phyloP scores from a whole-genome alignment of 2,113 vertebrate species.

The Castor canadensis region DNA sequence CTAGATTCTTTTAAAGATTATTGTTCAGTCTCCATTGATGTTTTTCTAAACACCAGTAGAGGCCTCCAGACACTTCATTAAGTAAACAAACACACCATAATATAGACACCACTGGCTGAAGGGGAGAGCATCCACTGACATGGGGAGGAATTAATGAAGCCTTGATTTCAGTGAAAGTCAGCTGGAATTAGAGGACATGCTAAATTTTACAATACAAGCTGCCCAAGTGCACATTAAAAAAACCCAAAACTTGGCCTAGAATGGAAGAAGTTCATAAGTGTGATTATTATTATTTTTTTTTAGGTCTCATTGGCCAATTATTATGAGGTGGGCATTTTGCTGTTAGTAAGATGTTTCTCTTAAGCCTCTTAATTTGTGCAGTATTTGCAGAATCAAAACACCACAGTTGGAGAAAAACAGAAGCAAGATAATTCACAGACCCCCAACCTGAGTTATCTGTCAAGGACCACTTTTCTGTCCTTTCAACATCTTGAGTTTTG shows the following conservation, averaged over 20 bases:
- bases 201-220: background rate
- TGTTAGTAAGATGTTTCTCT: background rate
- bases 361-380: background rate
- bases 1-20: constrained; percentile 14
- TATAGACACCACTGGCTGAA: background rate
- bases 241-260: background rate
- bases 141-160: background rate
- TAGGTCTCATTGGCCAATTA: background rate
- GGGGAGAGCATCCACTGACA: background rate
- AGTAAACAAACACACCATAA: constrained; percentile 57
- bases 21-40: constrained; percentile 45
- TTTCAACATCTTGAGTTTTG: background rate
- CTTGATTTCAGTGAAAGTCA: background rate
- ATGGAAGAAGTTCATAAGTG: background rate
- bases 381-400: background rate
- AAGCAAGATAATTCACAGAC: background rate
- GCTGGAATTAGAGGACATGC: background rate
- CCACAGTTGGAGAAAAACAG: background rate
- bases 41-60: constrained; percentile 77
- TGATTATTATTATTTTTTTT: constrained; percentile 6
- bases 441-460: background rate
- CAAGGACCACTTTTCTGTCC: background rate
- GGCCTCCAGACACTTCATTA: constrained; percentile 77
- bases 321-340: background rate
- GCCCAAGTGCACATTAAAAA: background rate